Percentiles rank a stretch among this genome's conserved stretches.
phyloP scores from a whole-genome alignment of 2,888 invertebrate species.

The Dromius quadrimaculatus region DNA sequence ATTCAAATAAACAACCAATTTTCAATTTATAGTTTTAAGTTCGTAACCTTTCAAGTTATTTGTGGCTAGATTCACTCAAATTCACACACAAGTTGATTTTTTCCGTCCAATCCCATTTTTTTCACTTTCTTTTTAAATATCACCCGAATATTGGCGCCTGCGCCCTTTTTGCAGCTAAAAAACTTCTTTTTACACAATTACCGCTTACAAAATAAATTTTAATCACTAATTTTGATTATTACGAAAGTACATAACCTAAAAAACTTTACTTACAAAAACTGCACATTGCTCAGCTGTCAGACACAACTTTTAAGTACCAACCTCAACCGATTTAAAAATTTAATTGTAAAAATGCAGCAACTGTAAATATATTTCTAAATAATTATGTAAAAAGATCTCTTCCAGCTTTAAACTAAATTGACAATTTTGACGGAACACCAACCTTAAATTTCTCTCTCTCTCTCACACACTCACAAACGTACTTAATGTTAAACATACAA shows the following conservation, averaged over 20 bases:
- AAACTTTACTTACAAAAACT: too few relatives aligned
- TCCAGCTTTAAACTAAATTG: conserved; percentile 10
- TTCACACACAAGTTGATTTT: background rate
- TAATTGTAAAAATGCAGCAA: too few relatives aligned
- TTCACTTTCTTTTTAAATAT: conserved; percentile 25
- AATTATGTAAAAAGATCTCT: conserved; percentile 2
- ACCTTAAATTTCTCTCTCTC: too few relatives aligned
- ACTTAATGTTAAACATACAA: conserved; percentile 25
- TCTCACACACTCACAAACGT: background rate
- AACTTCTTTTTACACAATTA: too few relatives aligned
- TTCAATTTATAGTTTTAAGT: conserved; percentile 28
- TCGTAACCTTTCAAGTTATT: conserved; percentile 4
- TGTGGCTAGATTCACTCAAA: background rate
- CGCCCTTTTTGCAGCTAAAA: conserved; percentile 24
- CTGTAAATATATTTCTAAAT: too few relatives aligned
- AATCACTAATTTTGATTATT: too few relatives aligned
- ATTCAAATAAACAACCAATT: conserved; percentile 20
- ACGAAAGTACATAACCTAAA: too few relatives aligned
- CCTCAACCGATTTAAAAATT: too few relatives aligned
- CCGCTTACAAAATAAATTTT: too few relatives aligned
- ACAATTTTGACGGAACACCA: conserved; percentile 28
- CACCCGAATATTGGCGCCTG: conserved; percentile 28
- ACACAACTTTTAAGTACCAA: too few relatives aligned
- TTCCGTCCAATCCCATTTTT: conserved; percentile 13
- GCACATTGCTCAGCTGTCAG: too few relatives aligned